These are phyloP conservation scores for Mesorhabditis belari DNA, from an alignment of 2,888 invertebrate genomes.

Conservation along the genomic window DNA sequence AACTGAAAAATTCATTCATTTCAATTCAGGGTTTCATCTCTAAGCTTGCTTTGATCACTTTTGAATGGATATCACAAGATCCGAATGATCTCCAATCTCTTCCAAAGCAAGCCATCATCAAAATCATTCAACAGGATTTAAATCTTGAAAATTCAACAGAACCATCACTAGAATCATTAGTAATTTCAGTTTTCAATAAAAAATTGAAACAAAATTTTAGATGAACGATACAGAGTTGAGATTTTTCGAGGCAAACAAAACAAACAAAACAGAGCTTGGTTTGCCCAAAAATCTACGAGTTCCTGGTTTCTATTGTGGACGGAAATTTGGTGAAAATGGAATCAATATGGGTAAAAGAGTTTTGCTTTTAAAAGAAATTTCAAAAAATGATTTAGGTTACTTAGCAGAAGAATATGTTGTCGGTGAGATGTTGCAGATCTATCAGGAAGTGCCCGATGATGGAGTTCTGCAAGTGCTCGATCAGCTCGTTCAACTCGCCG, in stretches of 20 bases:
- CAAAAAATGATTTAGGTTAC: not conserved
- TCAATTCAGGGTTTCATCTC: not conserved
- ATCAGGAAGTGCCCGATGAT: not conserved
- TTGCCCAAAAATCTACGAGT: not conserved
- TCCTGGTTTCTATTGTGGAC: not conserved
- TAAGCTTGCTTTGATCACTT: not conserved
- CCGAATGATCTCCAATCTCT: not conserved
- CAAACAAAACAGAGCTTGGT: not conserved
- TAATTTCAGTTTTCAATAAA: no score
- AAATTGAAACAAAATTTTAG: not conserved
- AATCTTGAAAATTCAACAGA: no score
- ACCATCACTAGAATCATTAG: no score
- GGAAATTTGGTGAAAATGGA: not conserved
- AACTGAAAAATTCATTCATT: no score
- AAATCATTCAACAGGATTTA: not conserved
- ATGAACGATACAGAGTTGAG: not conserved
- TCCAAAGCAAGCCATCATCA: not conserved
- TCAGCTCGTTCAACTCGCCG: not conserved
- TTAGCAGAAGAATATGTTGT: not conserved
- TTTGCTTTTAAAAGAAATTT: not conserved
- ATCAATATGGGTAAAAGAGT: not conserved
- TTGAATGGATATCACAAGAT: not conserved
- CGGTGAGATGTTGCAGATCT: not conserved
- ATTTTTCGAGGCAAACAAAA: not conserved
- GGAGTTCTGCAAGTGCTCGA: not conserved